Evolutionary conservation across 2,113 vertebrate species (phyloP), one percentile per base, ranked within the genome.

Genomic region (Madoqua kirkii): DNA sequence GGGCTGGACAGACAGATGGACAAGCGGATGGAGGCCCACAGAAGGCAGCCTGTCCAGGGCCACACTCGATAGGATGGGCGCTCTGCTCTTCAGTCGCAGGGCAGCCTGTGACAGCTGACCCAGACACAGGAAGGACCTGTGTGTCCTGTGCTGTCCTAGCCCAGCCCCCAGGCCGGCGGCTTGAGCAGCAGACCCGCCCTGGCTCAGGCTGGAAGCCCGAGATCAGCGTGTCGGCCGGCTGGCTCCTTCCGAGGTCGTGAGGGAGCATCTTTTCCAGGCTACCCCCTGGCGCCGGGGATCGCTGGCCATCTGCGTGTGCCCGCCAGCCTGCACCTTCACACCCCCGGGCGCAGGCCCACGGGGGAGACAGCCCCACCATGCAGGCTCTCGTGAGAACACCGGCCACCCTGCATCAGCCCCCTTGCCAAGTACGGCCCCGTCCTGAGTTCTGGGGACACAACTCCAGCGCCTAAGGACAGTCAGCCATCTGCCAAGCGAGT

Each of bases 241-340:
- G 5, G 36, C 7, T 45, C 19, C 52, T 45, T n/a, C 64, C 0
- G 0, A 59, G 52, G 52, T 40, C 2, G 0, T 1, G 3, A 33
- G 19, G 19, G 12, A 10, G 36, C 71, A 14, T 59, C 19, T 57
- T 14, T 59, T 14, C 88, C 71, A 48, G 29, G 7, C 29, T 33
- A 21, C 12, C 6, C 33, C 33, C 19, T 0, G 0, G 50, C 11
- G 4, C 31, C 0, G 1, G 33, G 79, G 33, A 9, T 82, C 10
- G 0, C 79, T n/a, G 50, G 33, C 79, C 48, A n/a, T 23, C 33
- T 54, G 31, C 5, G 1, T 55, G 50, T 15, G n/a, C 62, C 52
- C 5, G 16, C 23, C 36, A 1, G 1, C 33, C 62, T 67, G 62
- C 16, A 0, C 33, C 16, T 67, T 67, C 62, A 67, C 16, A n/a